A percentile compares a stretch with the other conserved stretches of the same genome.
Evolutionary conservation across 2,888 invertebrate genomes (phyloP).

Genomic region (Kuschelorhynchus macadamiae): DNA sequence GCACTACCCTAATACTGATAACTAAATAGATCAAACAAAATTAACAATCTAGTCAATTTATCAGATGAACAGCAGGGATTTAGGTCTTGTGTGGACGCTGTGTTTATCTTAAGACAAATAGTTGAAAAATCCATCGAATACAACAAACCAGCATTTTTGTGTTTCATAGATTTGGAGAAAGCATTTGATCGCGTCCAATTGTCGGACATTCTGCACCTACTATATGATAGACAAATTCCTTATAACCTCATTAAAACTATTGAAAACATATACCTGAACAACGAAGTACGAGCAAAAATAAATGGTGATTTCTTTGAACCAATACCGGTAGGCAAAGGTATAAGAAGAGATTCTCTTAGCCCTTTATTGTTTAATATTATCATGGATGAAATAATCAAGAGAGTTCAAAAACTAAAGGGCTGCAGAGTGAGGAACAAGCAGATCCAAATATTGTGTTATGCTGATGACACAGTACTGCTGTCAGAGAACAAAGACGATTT

Average conservation of each 20-base stretch:
- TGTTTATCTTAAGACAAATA: constrained; percentile 4
- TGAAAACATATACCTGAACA: constrained; percentile 5
- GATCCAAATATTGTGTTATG: not conserved
- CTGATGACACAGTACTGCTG: constrained; percentile 1
- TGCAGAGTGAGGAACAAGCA: not conserved
- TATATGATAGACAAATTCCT: constrained; percentile 24
- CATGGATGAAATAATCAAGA: constrained; percentile 8
- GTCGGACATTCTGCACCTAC: constrained; percentile 10
- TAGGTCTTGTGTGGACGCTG: constrained; percentile 2
- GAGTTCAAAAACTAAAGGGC: not conserved
- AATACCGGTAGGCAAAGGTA: not conserved
- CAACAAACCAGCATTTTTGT: constrained; percentile 19
- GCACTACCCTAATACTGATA: not conserved
- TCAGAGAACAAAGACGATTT: constrained; percentile 5
- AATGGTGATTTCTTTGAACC: not conserved
- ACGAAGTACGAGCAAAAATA: not conserved
- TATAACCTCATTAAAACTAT: constrained; percentile 20
- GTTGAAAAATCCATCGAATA: constrained; percentile 25
- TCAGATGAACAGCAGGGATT: constrained; percentile 16
- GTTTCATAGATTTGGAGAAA: constrained; percentile 16
- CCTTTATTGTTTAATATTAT: constrained; percentile 4
- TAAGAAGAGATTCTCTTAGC: not conserved
- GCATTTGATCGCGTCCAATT: constrained; percentile 11
- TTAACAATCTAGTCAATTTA: not conserved
- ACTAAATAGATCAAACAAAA: constrained; percentile 1